Percentiles rank a stretch among this genome's conserved stretches.
Conservation (phyloP, 2,888 invertebrate species). For the Apocheima hispidaria region DNA sequence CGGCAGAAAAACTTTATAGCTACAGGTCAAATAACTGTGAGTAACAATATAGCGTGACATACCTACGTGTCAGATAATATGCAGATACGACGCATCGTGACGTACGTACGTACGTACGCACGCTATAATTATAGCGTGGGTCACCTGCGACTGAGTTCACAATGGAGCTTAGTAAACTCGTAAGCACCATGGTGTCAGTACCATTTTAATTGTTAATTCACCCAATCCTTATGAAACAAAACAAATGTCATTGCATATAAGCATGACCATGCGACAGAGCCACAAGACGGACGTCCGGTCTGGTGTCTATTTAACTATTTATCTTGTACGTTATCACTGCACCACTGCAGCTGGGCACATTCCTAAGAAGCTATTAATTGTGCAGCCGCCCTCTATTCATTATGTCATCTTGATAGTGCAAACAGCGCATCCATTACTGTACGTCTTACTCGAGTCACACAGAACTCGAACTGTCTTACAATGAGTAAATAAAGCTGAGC, state of each 20-base stretch:
- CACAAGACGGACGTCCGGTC: not conserved
- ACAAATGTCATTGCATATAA: not conserved
- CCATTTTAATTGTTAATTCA: too few relatives aligned
- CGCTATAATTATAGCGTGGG: too few relatives aligned
- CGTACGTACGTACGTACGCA: too few relatives aligned
- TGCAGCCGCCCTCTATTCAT: conserved; percentile 68
- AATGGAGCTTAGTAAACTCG: too few relatives aligned
- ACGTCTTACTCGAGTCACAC: conserved; percentile 40
- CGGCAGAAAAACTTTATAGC: too few relatives aligned
- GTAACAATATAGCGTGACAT: too few relatives aligned
- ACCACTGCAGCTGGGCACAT: conserved; percentile 72
- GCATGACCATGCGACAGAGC: not conserved
- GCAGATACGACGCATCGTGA: too few relatives aligned
- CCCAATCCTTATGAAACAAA: too few relatives aligned
- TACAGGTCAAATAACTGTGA: too few relatives aligned
- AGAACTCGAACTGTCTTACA: conserved; percentile 5
- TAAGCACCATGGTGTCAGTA: too few relatives aligned
- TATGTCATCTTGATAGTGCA: conserved; percentile 70
- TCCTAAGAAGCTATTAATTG: conserved; percentile 76
- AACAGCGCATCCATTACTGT: conserved; percentile 56
- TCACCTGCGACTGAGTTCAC: too few relatives aligned
- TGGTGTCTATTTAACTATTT: conserved; percentile 52
- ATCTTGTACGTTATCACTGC: conserved; percentile 72
- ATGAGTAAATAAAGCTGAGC: not conserved
- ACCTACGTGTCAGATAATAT: too few relatives aligned